Evolutionary conservation across 2,113 vertebrate species (phyloP).

Genomic region (Spea multiplicata): DNA sequence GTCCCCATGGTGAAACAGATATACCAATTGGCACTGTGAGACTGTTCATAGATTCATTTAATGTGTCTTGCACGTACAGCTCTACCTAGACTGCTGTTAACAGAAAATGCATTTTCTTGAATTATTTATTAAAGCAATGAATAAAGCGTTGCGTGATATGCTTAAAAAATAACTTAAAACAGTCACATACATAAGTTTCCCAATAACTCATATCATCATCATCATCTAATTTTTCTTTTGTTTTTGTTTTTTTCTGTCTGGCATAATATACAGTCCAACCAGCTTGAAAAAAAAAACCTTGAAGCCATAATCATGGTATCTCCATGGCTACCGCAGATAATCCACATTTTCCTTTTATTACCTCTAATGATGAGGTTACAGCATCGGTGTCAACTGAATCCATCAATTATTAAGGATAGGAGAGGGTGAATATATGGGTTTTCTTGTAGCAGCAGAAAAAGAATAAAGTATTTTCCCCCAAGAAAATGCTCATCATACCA

Average conservation of each 20-base stretch:
- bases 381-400: not conserved
- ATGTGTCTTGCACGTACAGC: too few relatives aligned
- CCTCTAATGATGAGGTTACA: not conserved
- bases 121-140: too few relatives aligned
- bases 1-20: too few relatives aligned
- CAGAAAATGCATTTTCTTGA: too few relatives aligned
- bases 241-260: not conserved
- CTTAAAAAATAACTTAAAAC: too few relatives aligned
- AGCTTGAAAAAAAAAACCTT: conserved; percentile 12
- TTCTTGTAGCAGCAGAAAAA: not conserved
- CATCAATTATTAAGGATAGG: not conserved
- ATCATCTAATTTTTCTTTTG: not conserved
- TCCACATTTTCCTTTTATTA: not conserved
- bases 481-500: too few relatives aligned
- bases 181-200: not conserved
- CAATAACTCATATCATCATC: not conserved
- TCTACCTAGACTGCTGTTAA: too few relatives aligned
- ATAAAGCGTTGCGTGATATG: too few relatives aligned
- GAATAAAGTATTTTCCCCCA: too few relatives aligned
- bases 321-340: conserved; percentile 20
- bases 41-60: too few relatives aligned
- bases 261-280: not conserved
- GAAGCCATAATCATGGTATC: conserved; percentile 2
- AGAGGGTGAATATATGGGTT: not conserved
- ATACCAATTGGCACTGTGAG: too few relatives aligned